Percentiles rank a stretch among this genome's conserved stretches.
These are phyloP conservation scores for Labrus mixtus DNA, from an alignment of 2,113 vertebrate genomes.

Conservation along the genomic window DNA sequence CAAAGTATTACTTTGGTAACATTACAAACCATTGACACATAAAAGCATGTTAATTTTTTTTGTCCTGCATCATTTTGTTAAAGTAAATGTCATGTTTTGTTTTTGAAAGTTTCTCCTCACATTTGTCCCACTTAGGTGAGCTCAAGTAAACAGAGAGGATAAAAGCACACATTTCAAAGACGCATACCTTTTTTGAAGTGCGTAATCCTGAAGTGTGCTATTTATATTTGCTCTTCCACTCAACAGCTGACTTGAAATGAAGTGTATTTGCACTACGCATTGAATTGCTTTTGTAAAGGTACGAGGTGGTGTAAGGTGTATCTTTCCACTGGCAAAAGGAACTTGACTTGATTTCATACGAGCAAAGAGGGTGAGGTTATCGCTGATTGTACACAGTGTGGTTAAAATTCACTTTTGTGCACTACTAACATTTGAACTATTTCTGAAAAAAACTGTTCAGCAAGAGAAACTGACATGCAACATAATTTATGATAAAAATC, in stretches of 20 bases:
- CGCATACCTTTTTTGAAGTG: conserved; percentile 25
- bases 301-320: background rate
- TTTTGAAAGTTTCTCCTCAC: background rate
- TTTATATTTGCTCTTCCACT: conserved; percentile 55
- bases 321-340: background rate
- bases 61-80: background rate
- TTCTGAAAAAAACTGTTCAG: background rate
- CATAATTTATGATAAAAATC: background rate
- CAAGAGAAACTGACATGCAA: background rate
- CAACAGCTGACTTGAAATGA: conserved; percentile 27
- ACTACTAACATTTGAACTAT: background rate
- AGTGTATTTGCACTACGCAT: conserved; percentile 27
- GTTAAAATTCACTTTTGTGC: background rate
- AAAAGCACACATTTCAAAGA: conserved; percentile 52
- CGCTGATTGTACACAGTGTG: background rate
- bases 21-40: background rate
- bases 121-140: conserved; percentile 35
- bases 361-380: background rate
- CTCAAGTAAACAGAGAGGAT: conserved; percentile 43
- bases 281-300: conserved; percentile 16
- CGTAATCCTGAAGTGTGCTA: conserved; percentile 26
- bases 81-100: background rate
- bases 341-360: background rate
- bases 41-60: background rate
- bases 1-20: background rate